Percentiles rank a stretch among this genome's conserved stretches.
These are phyloP conservation scores for Zosterops borbonicus DNA, from an alignment of 2,113 vertebrate species.

Conservation along the genomic window DNA sequence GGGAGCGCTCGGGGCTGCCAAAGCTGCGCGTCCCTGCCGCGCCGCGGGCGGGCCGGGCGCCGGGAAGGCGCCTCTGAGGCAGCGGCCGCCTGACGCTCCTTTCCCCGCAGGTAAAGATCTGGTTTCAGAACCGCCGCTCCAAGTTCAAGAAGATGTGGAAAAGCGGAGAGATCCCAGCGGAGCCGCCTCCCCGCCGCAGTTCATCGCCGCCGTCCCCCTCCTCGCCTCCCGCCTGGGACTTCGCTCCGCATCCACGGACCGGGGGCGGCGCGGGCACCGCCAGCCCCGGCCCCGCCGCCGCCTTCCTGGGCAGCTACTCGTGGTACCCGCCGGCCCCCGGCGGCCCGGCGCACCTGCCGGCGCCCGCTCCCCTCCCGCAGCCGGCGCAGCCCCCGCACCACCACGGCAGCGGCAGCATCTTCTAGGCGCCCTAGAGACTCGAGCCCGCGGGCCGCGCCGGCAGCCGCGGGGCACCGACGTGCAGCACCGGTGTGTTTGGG, in stretches of 20 bases:
- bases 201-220: slow-evolving; percentile 84
- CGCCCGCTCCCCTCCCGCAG: slow-evolving; percentile 78
- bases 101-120: slow-evolving; percentile 89
- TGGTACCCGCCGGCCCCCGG: slow-evolving; percentile 90
- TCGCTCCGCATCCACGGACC: slow-evolving; percentile 84
- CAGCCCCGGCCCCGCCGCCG: slow-evolving; percentile 75
- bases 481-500: slow-evolving; percentile 14
- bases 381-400: slow-evolving; percentile 77
- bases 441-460: neutral
- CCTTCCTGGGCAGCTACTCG: slow-evolving; percentile 86
- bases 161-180: slow-evolving; percentile 89
- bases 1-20: neutral
- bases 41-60: neutral
- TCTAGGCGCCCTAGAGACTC: slow-evolving; percentile 73
- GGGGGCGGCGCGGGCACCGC: slow-evolving; percentile 54
- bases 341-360: slow-evolving; percentile 82
- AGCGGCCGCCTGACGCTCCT: neutral
- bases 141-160: slow-evolving; percentile 99
- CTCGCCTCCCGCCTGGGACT: slow-evolving; percentile 91
- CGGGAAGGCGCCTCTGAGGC: neutral
- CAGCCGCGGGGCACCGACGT: neutral
- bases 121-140: slow-evolving; percentile 98
- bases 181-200: slow-evolving; percentile 83
- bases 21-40: neutral
- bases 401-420: slow-evolving; percentile 83